Evolutionary conservation across 2,888 invertebrate genomes (phyloP), one percentile per base, ranked within the genome.

Genomic region (Gnatocerus cornutus): DNA sequence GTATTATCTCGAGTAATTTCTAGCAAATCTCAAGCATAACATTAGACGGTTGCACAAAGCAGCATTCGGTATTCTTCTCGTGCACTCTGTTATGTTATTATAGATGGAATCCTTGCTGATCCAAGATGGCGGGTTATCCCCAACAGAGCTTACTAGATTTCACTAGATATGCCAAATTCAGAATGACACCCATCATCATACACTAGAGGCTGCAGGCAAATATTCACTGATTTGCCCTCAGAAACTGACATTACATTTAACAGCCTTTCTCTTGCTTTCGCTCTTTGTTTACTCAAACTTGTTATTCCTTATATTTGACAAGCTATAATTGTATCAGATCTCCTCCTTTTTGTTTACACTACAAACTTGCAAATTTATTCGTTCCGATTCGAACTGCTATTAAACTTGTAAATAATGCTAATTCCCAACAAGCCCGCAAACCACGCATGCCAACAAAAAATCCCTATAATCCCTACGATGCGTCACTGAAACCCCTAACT

Each of bases 301-400:
- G 29, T 13, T 59, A 46, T 59, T 61, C 48, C 39, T 61, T 41
- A 61, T 61, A 66, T 68, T 37, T 68, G 37, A 39, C 62, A 29
- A 68, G 55, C 55, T 62, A 48, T 29, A 63, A 63, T 56, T 68
- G 63, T 68, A 63, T 68, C 58, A 56, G 56, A 68, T 61, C 45
- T 68, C 56, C 39, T 46, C 14, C 30, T 27, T 63, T 46, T 37
- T 68, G 68, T 63, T 68, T 63, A 48, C 50, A 48, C 50, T 58
- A 58, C 63, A 48, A 46, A 63, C 56, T 68, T 63, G 68, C 58
- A 55, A 68, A 68, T 68, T 68, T 68, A 68, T 68, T 68, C 63
- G 41, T 56, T 63, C 58, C 55, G 41, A 50, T 68, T 43, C 56
- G 41, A 56, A 58, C 52, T 46, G 46, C 68, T 50, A 56, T 50